Evolutionary conservation across 2,797 vertebrate genomes (phyloP), one percentile per base, ranked within the genome.

Genomic region (Podargus strigoides): DNA sequence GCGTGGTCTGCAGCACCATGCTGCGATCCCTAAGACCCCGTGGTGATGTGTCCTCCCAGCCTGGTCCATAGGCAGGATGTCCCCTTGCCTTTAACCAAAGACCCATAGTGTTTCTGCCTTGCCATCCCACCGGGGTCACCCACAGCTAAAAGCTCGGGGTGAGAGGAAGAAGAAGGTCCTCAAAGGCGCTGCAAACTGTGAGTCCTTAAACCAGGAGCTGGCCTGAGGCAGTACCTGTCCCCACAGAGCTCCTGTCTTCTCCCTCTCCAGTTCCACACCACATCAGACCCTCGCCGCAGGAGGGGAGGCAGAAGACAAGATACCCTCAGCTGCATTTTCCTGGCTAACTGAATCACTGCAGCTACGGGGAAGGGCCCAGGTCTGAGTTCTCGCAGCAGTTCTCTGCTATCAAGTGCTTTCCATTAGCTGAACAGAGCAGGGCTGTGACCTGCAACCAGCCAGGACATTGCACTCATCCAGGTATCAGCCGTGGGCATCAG

Each of bases 391-490:
- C 36, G 32, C 28, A 11, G 32, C 50, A 39, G 36, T 39, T 80
- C 72, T 34, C 34, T 8, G 6, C 17, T 21, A 2, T 24, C 47
- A 36, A 56, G 34, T 46, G 50, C 24, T 83, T 39, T 37, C 46
- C 53, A 2, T 12, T 5, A 58, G 56, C 70, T 39, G 44, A 56
- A 5, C 28, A 62, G 28, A 30, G 27, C 13, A 15, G 77, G 16
- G 41, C 77, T 6, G 0, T 1, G 63, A 59, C n/a, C 58, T 52
- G 23, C 58, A 10, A 6, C 42, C 50, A 47, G 74, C 30, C 34
- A 8, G 62, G 56, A 18, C n/a, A 7, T 28, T 5, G n/a, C 69
- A 30, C 23, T 1, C 1, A 0, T 5, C 56, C 73, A 21, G 42
- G 7, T 13, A 8, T 17, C 55, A 42, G 28, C 75, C 26, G 17